Percentiles rank a stretch among this genome's conserved stretches.
Evolutionary conservation across 2,797 vertebrate genomes (phyloP).

Genomic region (Thripadectes ignobilis): DNA sequence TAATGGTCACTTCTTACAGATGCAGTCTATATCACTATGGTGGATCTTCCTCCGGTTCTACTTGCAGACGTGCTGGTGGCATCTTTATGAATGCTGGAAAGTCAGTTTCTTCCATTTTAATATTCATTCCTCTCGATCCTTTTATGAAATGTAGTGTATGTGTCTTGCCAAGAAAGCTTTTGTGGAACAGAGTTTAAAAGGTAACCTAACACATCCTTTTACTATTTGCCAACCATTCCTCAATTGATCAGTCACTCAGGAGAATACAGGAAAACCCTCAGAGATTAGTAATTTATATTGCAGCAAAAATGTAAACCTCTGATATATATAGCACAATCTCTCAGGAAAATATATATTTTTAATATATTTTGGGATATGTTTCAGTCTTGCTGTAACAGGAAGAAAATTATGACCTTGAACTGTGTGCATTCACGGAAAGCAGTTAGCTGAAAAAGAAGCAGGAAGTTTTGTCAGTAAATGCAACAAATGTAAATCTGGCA

Average conservation of each 20-base stretch:
- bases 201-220: constrained; percentile 23
- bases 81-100: constrained; percentile 48
- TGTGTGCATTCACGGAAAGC: constrained; percentile 81
- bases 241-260: constrained; percentile 52
- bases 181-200: constrained; percentile 44
- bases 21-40: constrained; percentile 65
- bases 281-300: constrained; percentile 77
- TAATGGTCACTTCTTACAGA: constrained; percentile 75
- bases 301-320: constrained; percentile 80
- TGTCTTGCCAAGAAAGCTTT: constrained; percentile 60
- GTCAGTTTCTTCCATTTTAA: constrained; percentile 47
- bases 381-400: constrained; percentile 83
- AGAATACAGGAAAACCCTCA: constrained; percentile 65
- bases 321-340: constrained; percentile 78
- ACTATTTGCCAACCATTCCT: constrained; percentile 47
- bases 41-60: constrained; percentile 48
- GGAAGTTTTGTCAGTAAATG: constrained; percentile 58
- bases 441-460: constrained; percentile 88
- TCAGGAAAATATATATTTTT: constrained; percentile 81
- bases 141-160: constrained; percentile 76
- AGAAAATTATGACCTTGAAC: constrained; percentile 81
- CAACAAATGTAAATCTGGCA: background rate
- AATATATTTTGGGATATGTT: constrained; percentile 82
- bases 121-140: constrained; percentile 40
- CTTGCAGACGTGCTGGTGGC: constrained; percentile 71